Evolutionary conservation across 2,113 vertebrate genomes (phyloP), one percentile per base, ranked within the genome.

Genomic region (Vombatus ursinus): DNA sequence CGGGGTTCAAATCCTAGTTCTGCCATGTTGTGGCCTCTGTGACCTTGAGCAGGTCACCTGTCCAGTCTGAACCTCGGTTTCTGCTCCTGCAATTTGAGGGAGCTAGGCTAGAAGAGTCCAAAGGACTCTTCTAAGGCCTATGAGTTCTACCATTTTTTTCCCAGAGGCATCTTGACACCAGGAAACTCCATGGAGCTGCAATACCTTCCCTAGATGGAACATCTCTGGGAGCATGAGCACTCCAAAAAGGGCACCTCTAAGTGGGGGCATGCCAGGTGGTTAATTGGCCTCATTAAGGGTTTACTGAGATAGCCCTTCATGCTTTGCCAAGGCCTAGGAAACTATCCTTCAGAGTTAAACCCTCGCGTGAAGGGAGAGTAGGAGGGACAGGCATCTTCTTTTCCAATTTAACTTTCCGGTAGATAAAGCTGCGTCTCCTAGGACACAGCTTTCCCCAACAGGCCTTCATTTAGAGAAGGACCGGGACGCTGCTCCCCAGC

Each of bases 281-380:
- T 84, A 84, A 84, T 44, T 84, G 68, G 68, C n/a, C 68, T 84
- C 68, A 84, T 84, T 84, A 84, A 44, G 68, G 68, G n/a, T 44
- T 84, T 84, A 84, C 16, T 84, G n/a, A 84, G 68, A 22, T 19
- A 84, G 68, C 68, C 68, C 68, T 84, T 84, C 19, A 84, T 84
- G 68, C 68, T 22, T 84, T 84, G 68, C 68, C 68, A 84, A 44
- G n/a, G 68, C 44, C 68, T 44, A 84, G 68, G n/a, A 84, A 44
- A 84, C 68, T 84, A 84, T 84, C 68, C 68, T 84, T 84, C 68
- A 84, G n/a, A 84, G n/a, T 84, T 84, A 84, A 84, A 84, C 57
- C 57, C 57, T 68, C 37, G 57, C 28, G 3, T 31, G 57, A 68
- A 68, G 57, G 11, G 68, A 44, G n/a, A 84, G 37, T 44, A 44